Conservation (phyloP, 1,140 invertebrate species). For the Drosophila azteca region DNA sequence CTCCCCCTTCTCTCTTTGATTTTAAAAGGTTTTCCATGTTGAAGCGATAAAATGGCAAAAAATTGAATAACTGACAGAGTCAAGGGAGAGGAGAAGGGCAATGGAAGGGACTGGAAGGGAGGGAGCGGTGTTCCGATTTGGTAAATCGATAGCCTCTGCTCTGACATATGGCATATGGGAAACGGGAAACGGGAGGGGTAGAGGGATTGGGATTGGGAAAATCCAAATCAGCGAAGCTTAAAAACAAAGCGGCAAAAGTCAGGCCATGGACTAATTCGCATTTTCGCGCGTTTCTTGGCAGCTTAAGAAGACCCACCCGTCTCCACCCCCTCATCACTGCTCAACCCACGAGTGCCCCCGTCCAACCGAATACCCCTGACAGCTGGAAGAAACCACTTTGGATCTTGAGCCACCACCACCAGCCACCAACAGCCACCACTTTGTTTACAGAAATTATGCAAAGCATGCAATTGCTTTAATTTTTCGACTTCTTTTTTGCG, state of each 20-base stretch:
- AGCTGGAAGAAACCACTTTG: constrained; percentile 2
- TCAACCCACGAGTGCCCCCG: not conserved
- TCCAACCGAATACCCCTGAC: not conserved
- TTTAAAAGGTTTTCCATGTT: constrained; percentile 77
- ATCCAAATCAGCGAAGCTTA: constrained; percentile 70
- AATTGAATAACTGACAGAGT: constrained; percentile 71
- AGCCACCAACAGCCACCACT: constrained; percentile 29
- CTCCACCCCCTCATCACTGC: not conserved
- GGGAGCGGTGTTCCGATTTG: constrained; percentile 24
- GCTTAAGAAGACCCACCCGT: constrained; percentile 17
- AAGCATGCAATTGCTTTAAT: constrained; percentile 77
- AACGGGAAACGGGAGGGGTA: too few species aligned
- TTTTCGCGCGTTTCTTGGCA: constrained; percentile 74
- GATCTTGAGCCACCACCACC: too few species aligned
- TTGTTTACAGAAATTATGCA: constrained; percentile 79
- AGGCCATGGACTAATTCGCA: constrained; percentile 61
- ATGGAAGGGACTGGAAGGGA: too few species aligned
- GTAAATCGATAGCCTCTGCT: constrained; percentile 40
- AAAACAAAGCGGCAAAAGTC: constrained; percentile 47
- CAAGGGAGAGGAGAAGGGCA: constrained; percentile 9
- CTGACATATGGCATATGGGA: too few species aligned
- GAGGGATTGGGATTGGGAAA: not conserved
- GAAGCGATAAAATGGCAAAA: constrained; percentile 69
- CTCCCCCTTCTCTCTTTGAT: constrained; percentile 21
- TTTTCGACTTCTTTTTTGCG: constrained; percentile 27